A percentile compares a stretch with the other conserved stretches of the same genome.
Conservation (phyloP, 2,797 vertebrate genomes). For the Anguilla megastoma region DNA sequence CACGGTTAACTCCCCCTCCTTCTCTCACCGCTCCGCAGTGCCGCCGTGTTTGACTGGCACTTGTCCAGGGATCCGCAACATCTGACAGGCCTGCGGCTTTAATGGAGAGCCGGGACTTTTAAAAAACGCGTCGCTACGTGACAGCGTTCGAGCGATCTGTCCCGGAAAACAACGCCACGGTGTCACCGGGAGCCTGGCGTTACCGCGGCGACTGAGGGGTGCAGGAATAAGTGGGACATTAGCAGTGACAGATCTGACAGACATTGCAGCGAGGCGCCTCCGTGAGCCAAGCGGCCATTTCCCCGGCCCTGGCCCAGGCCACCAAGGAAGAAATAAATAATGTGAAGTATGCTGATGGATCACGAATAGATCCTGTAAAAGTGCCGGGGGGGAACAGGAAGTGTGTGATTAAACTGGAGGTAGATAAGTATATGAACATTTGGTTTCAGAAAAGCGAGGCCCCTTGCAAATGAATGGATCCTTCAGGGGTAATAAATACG, state of each 20-base stretch:
- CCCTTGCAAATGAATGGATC: constrained; percentile 60
- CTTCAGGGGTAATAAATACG: constrained; percentile 63
- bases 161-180: constrained; percentile 10
- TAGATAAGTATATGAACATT: constrained; percentile 44
- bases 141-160: constrained; percentile 4
- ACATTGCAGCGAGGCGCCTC: constrained; percentile 29
- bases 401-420: constrained; percentile 55
- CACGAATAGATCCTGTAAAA: constrained; percentile 48
- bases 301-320: constrained; percentile 17
- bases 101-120: constrained; percentile 11
- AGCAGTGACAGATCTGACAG: constrained; percentile 70
- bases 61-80: constrained; percentile 19
- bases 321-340: constrained; percentile 40
- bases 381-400: constrained; percentile 48
- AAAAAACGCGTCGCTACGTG: not conserved
- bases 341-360: constrained; percentile 48
- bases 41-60: constrained; percentile 24
- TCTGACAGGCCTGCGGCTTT: constrained; percentile 20
- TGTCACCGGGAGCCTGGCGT: not conserved
- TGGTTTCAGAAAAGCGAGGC: constrained; percentile 47
- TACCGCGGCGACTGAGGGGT: constrained; percentile 31
- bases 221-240: constrained; percentile 75
- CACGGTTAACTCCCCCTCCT: not conserved
- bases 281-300: not conserved
- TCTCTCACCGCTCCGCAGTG: not conserved